A percentile compares a stretch with the other conserved stretches of the same genome.
Evolutionary conservation across 1,140 invertebrate species (phyloP).

Genomic region (Acromyrmex charruanus): DNA sequence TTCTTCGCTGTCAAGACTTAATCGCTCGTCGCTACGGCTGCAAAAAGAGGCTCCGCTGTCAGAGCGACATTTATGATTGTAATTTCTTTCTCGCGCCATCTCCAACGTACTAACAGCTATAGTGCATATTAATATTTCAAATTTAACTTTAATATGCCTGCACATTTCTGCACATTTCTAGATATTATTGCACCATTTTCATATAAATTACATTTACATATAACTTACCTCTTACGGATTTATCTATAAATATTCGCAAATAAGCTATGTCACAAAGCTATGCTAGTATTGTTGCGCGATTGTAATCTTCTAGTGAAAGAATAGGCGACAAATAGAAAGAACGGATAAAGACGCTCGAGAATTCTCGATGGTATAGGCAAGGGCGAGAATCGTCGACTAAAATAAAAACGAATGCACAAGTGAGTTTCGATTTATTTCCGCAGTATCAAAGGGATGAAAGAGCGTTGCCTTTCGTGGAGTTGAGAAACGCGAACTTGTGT

Average conservation of each 20-base stretch:
- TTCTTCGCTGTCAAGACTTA: slow-evolving; percentile 40
- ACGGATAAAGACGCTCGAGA: slow-evolving; percentile 67
- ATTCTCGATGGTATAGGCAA: slow-evolving; percentile 43
- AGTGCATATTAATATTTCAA: background rate
- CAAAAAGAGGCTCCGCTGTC: slow-evolving; percentile 41
- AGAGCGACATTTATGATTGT: slow-evolving; percentile 55
- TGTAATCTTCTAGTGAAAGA: slow-evolving; percentile 52
- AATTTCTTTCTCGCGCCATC: slow-evolving; percentile 38
- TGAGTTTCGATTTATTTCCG: slow-evolving; percentile 66
- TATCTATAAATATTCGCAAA: slow-evolving; percentile 28
- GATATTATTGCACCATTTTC: background rate
- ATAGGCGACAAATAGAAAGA: slow-evolving; percentile 45
- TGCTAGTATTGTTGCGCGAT: slow-evolving; percentile 45
- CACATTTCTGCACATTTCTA: background rate
- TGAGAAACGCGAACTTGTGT: slow-evolving; percentile 29
- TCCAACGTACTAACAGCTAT: background rate
- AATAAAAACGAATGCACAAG: slow-evolving; percentile 66
- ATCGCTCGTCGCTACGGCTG: slow-evolving; percentile 38
- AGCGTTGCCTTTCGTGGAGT: slow-evolving; percentile 2
- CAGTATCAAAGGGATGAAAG: slow-evolving; percentile 60
- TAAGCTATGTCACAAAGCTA: background rate
- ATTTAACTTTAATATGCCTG: background rate
- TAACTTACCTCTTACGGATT: background rate
- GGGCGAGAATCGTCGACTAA: slow-evolving; percentile 65
- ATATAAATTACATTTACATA: background rate